Percentiles rank a stretch among this genome's conserved stretches.
phyloP scores from a whole-genome alignment of 2,113 vertebrate species.

The Bos taurus region ARS-UCD2.0 NC_037331.1:61084001-61084500 shows the following conservation, averaged over 20 bases:
- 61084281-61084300: background rate
- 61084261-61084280: background rate
- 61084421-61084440: background rate
- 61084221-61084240: background rate
- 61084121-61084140: background rate
- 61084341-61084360: fast-evolving
- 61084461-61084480: background rate
- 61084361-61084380: background rate
- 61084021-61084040: conserved; percentile 47
- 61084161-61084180: background rate
- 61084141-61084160: background rate
- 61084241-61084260: background rate
- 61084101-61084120: background rate
- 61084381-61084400: background rate
- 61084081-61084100: background rate
- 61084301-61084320: background rate
- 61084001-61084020: background rate
- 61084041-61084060: background rate
- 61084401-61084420: background rate
- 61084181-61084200: background rate
- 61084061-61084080: conserved; percentile 19
- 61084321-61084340: background rate
- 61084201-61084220: background rate
- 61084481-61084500: background rate
- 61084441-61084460: background rate